Evolutionary conservation across 2,888 invertebrate species (phyloP).

Genomic region (Himalopsyche kuldschensis): DNA sequence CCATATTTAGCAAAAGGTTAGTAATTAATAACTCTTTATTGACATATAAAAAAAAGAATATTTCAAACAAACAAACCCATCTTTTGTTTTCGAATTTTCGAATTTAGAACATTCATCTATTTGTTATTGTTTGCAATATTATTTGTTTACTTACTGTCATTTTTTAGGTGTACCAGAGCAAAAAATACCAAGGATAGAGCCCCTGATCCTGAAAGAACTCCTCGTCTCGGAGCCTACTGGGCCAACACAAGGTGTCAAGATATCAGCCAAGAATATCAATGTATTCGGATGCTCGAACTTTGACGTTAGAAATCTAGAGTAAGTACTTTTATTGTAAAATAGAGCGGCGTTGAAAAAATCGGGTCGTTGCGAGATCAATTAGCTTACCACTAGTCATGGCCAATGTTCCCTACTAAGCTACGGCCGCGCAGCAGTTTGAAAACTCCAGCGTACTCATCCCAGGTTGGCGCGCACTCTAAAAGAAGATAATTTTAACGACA

Average conservation of each 20-base stretch:
- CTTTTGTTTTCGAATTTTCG: not conserved
- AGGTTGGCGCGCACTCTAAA: too few relatives aligned
- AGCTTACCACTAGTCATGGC: too few relatives aligned
- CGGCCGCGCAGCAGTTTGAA: too few relatives aligned
- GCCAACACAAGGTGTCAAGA: constrained; percentile 46
- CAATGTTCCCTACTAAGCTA: too few relatives aligned
- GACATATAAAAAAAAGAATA: not conserved
- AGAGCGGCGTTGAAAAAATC: too few relatives aligned
- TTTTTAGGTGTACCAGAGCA: constrained; percentile 56
- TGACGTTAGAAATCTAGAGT: constrained; percentile 54
- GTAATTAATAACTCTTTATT: not conserved
- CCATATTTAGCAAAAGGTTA: constrained; percentile 54
- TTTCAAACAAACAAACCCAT: not conserved
- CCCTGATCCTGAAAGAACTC: constrained; percentile 54
- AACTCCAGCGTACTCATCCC: too few relatives aligned
- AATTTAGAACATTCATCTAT: not conserved
- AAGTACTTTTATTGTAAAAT: constrained; percentile 42
- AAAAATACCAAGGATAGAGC: constrained; percentile 61
- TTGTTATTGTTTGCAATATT: not conserved
- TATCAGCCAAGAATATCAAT: constrained; percentile 52
- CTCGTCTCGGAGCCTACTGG: constrained; percentile 51
- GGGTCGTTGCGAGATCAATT: too few relatives aligned
- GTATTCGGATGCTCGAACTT: constrained; percentile 59
- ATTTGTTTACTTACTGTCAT: not conserved
- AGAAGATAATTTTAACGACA: too few relatives aligned